These are phyloP conservation scores for Anhinga rufa DNA, from an alignment of 2,113 vertebrate genomes.

Conservation along the genomic window DNA sequence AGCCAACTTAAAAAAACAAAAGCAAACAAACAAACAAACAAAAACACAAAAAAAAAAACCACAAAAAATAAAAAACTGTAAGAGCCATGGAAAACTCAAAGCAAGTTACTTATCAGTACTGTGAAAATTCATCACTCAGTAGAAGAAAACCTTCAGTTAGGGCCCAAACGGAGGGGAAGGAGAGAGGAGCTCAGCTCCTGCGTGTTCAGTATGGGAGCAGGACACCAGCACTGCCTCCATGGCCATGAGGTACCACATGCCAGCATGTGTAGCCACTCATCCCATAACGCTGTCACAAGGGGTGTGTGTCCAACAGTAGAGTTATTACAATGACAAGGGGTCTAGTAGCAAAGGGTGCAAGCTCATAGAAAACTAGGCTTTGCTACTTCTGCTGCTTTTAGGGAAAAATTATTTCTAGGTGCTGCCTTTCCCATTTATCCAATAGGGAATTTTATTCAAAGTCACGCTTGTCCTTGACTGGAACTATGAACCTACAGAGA, in stretches of 20 bases:
- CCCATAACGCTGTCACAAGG: background rate
- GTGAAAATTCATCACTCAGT: background rate
- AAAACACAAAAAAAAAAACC: too few species aligned
- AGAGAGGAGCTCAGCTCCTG: background rate
- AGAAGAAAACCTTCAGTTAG: background rate
- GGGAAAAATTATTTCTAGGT: background rate
- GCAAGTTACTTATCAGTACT: background rate
- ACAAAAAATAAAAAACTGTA: background rate
- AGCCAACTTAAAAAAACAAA: background rate
- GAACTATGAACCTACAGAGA: background rate
- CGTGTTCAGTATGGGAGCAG: background rate
- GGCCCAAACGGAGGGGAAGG: background rate
- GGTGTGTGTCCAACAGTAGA: background rate
- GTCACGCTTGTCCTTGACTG: background rate
- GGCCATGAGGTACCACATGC: rapidly evolving
- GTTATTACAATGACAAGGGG: background rate
- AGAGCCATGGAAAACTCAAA: background rate
- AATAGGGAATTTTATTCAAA: background rate
- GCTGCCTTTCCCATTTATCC: background rate
- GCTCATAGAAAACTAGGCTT: background rate
- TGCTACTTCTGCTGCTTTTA: background rate
- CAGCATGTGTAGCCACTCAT: background rate
- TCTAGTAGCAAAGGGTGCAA: background rate
- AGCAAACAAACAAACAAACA: too few species aligned
- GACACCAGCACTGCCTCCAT: background rate